phyloP scores from a whole-genome alignment of 2,888 invertebrate species.

The Amphimallon solstitiale region DNA sequence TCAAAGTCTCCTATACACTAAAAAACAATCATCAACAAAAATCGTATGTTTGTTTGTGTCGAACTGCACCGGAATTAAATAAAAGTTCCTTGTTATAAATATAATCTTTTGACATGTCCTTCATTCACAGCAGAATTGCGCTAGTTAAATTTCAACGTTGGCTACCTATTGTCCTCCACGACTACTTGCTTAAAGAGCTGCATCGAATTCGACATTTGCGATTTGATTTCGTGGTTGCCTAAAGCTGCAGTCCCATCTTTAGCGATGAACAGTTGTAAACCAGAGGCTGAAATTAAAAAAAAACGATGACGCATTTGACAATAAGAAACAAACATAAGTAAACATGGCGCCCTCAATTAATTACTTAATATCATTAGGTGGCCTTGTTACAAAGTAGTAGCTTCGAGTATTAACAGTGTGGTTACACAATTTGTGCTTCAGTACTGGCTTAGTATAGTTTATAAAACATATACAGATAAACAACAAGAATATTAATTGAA shows the following conservation, averaged over 20 bases:
- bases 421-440: too few relatives aligned
- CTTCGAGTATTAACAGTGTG: too few relatives aligned
- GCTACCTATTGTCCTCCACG: conserved; percentile 79
- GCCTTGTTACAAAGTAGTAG: too few relatives aligned
- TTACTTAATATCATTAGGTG: too few relatives aligned
- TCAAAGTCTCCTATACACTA: conserved; percentile 17
- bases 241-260: conserved; percentile 90
- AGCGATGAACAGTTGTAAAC: conserved; percentile 88
- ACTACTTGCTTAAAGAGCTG: conserved; percentile 78
- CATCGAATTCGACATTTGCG: conserved; percentile 77
- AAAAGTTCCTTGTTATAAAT: neutral
- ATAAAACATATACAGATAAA: too few relatives aligned
- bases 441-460: too few relatives aligned
- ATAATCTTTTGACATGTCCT: neutral
- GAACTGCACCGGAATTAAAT: neutral
- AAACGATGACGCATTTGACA: too few relatives aligned
- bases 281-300: conserved; percentile 74
- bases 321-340: too few relatives aligned
- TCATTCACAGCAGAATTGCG: conserved; percentile 7
- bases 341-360: too few relatives aligned
- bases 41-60: conserved; percentile 1
- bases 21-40: conserved; percentile 11
- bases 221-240: conserved; percentile 84
- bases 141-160: conserved; percentile 22
- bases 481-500: too few relatives aligned